A percentile compares a stretch with the other conserved stretches of the same genome.
Evolutionary conservation across 2,888 invertebrate genomes (phyloP).

Genomic region (Tanaodytes sp.): DNA sequence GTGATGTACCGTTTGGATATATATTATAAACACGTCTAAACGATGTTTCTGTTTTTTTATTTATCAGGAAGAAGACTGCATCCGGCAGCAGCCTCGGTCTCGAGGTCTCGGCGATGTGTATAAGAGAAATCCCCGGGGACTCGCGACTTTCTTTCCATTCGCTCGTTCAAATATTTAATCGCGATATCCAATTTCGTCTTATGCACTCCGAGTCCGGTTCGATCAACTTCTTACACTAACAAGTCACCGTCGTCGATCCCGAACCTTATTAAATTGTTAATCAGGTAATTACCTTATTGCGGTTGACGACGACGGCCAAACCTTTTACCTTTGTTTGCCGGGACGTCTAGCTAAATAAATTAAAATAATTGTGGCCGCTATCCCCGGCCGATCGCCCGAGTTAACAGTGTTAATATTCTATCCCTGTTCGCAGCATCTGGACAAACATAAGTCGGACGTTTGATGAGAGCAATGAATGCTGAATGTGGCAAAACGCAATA

Average conservation of each 20-base stretch:
- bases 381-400: not conserved
- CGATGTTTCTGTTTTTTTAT: no score
- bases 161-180: slow-evolving; percentile 67
- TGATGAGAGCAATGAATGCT: slow-evolving; percentile 43
- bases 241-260: slow-evolving; percentile 36
- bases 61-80: no score
- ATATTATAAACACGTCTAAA: no score
- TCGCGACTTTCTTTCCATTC: slow-evolving; percentile 63
- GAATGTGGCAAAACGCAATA: slow-evolving; percentile 56
- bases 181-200: slow-evolving; percentile 66
- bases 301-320: not conserved
- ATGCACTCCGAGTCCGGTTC: slow-evolving; percentile 51
- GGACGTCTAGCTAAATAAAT: slow-evolving; percentile 8
- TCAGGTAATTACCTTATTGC: slow-evolving; percentile 32
- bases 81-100: no score
- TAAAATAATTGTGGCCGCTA: slow-evolving; percentile 10
- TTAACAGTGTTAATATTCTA: not conserved
- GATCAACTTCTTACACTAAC: slow-evolving; percentile 50
- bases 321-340: slow-evolving; percentile 20
- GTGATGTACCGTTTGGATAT: no score
- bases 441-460: slow-evolving; percentile 27
- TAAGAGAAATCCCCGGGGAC: slow-evolving; percentile 65
- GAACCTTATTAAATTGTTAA: slow-evolving; percentile 39
- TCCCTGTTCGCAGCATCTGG: slow-evolving; percentile 20
- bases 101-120: no score